A percentile compares a stretch with the other conserved stretches of the same genome.
phyloP scores from a whole-genome alignment of 2,113 vertebrate species.

The Colinus virginianus region DNA sequence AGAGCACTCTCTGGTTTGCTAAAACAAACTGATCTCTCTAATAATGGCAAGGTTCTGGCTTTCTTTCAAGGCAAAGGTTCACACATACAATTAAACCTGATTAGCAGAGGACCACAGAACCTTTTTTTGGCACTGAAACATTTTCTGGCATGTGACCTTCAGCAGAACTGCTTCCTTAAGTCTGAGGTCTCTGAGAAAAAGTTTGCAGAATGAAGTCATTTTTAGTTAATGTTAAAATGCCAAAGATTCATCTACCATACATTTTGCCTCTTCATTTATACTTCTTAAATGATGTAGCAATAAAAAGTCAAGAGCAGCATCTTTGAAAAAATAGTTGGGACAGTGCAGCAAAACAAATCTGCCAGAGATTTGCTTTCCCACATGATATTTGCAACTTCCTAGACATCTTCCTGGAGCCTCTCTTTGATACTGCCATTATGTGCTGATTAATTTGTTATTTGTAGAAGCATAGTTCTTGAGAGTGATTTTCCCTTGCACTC shows the following conservation, averaged over 20 bases:
- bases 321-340: conserved; percentile 15
- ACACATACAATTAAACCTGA: conserved; percentile 24
- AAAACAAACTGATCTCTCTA: not conserved
- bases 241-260: conserved; percentile 12
- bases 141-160: conserved; percentile 25
- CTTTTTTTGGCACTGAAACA: not conserved
- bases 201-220: conserved; percentile 58
- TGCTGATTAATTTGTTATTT: not conserved
- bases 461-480: accelerated
- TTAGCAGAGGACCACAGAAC: conserved; percentile 32
- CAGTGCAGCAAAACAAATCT: not conserved
- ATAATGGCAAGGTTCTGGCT: not conserved
- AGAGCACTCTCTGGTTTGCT: not conserved
- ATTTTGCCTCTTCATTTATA: conserved; percentile 24
- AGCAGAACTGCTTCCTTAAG: conserved; percentile 64
- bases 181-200: conserved; percentile 44
- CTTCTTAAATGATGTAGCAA: conserved; percentile 20
- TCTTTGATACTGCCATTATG: not conserved
- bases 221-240: conserved; percentile 63
- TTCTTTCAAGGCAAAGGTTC: conserved; percentile 26
- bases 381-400: not conserved
- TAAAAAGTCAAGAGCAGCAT: conserved; percentile 24
- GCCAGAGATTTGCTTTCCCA: not conserved
- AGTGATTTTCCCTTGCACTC: not conserved
- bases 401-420: not conserved